Evolutionary conservation across 2,797 vertebrate genomes (phyloP), one percentile per base, ranked within the genome.

Genomic region (Sibirionetta formosa): DNA sequence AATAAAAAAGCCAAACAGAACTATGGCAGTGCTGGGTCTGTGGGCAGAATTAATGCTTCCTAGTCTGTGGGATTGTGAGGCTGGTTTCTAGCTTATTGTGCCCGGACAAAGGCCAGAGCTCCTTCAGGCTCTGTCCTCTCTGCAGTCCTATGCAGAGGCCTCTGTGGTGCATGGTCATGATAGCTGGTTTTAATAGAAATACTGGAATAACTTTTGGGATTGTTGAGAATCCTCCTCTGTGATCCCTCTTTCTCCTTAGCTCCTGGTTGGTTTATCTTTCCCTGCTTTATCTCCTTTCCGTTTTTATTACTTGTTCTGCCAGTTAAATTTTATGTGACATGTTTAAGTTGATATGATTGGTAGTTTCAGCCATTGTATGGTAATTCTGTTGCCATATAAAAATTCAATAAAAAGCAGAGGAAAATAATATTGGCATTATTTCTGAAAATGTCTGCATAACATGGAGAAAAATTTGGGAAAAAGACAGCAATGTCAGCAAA

Each of bases 401-500:
- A 44, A 48, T 6, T 46, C 3, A 26, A 83, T 72, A 75, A 79
- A 78, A 90, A 88, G 6, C 13, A 86, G 73, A 61, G 35, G 38
- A 86, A 93, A 95, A 50, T 79, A 78, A 53, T 50, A 76, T 58
- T 76, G 19, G 38, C n/a, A 29, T 85, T 94, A 78, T 73, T 91
- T 88, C 77, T 77, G 51, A 86, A 91, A 95, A 69, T 64, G 35
- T 48, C 48, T 44, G 7, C 60, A 18, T 42, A 51, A 94, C 53
- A 16, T 48, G 42, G 53, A 75, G 61, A 93, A 88, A 73, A 87
- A 58, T 40, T 66, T 88, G 24, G 9, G 42, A 13, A 76, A 75
- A 92, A 90, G 76, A 86, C 61, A 76, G 42, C 38, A 64, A 36
- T 81, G 68, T 91, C 79, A 91, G 82, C 84, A 94, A 92, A 54